These are phyloP conservation scores for Helicolenus hilgendorfi DNA, from an alignment of 2,797 vertebrate species.

Conservation along the genomic window DNA sequence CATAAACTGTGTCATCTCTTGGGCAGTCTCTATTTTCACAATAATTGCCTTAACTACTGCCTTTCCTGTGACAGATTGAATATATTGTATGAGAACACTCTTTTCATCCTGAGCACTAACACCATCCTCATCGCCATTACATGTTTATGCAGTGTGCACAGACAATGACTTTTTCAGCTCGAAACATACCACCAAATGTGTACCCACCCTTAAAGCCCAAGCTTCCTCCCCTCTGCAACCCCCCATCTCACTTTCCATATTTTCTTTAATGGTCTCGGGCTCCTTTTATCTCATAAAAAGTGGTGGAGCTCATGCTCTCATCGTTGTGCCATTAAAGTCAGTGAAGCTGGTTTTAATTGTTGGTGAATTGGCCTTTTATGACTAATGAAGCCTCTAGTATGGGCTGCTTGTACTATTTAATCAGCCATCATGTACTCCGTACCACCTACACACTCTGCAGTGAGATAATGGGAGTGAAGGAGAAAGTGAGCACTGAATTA, in stretches of 20 bases:
- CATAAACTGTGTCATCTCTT: not conserved
- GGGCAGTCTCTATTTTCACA: not conserved
- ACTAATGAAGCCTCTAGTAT: conserved; percentile 84
- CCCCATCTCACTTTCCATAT: conserved; percentile 33
- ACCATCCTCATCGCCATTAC: not conserved
- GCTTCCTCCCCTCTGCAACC: conserved; percentile 1
- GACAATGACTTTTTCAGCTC: not conserved
- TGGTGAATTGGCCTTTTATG: conserved; percentile 84
- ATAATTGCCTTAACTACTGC: not conserved
- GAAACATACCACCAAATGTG: not conserved
- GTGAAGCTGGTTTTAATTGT: conserved; percentile 84
- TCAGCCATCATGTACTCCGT: conserved; percentile 77
- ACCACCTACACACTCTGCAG: conserved; percentile 75
- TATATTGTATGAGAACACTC: not conserved
- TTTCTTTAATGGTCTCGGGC: conserved; percentile 51
- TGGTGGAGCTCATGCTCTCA: conserved; percentile 44
- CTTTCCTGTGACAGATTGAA: not conserved
- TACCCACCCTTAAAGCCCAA: conserved; percentile 1
- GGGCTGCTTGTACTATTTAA: conserved; percentile 81
- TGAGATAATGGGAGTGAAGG: conserved; percentile 36
- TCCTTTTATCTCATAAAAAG: conserved; percentile 75
- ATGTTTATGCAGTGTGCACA: conserved; percentile 10
- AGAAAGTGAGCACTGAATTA: conserved; percentile 22
- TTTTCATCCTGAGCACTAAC: not conserved
- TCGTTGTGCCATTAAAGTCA: conserved; percentile 68